Conservation (phyloP, 1,140 invertebrate species). For the Apis mellifera region DNA sequence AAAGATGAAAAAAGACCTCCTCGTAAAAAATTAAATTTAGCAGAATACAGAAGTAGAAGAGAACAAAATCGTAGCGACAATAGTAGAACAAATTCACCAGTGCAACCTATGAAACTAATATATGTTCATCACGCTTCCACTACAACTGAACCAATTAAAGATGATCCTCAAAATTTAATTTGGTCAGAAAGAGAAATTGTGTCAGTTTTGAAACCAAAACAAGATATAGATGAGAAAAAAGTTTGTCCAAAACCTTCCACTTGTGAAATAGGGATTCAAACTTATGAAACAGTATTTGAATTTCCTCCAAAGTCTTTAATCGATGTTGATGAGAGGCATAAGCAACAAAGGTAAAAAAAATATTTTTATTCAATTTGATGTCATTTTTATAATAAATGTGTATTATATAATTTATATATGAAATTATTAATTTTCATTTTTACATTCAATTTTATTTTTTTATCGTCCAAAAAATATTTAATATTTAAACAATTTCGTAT, state of each 20-base stretch:
- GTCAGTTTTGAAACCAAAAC: constrained; percentile 67
- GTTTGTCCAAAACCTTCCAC: constrained; percentile 56
- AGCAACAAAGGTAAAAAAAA: constrained; percentile 38
- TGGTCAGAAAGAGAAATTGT: constrained; percentile 74
- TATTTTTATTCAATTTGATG: not conserved
- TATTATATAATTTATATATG: too few species aligned
- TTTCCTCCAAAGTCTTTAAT: constrained; percentile 32
- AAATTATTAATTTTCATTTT: too few species aligned
- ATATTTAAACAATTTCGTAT: too few species aligned
- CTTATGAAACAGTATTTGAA: constrained; percentile 70
- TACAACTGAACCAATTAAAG: constrained; percentile 68
- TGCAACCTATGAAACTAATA: constrained; percentile 68
- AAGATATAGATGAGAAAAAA: constrained; percentile 69
- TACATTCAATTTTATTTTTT: too few species aligned
- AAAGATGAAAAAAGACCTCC: constrained; percentile 70
- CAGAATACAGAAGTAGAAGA: constrained; percentile 80
- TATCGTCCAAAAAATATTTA: too few species aligned
- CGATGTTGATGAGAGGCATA: constrained; percentile 23
- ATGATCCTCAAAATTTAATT: constrained; percentile 60
- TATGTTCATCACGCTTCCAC: constrained; percentile 72
- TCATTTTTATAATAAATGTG: too few species aligned
- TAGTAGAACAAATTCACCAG: constrained; percentile 67
- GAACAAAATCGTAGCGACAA: constrained; percentile 73
- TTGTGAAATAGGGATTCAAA: constrained; percentile 64
- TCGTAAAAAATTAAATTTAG: constrained; percentile 79